Percentiles rank a stretch among this genome's conserved stretches.
phyloP scores from a whole-genome alignment of 2,113 vertebrate species.

The Hippocampus guttulatus region DNA sequence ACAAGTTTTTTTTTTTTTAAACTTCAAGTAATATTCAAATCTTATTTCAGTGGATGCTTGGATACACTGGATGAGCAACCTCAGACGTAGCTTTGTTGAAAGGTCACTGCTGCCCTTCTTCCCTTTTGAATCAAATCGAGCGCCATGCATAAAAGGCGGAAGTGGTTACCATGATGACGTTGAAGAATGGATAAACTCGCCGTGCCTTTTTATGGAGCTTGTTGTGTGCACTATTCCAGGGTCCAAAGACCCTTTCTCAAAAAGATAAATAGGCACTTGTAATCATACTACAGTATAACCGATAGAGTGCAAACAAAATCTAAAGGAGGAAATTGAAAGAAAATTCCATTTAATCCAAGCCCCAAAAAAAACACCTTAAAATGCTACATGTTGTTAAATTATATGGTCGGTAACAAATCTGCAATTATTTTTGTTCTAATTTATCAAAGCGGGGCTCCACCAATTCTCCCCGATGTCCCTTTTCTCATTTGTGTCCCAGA shows the following conservation, averaged over 20 bases:
- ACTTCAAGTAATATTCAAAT: background rate
- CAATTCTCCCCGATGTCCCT: background rate
- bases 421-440: background rate
- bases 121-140: background rate
- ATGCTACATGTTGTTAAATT: too few relatives aligned
- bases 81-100: constrained; percentile 7
- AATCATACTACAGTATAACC: too few relatives aligned
- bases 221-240: too few relatives aligned
- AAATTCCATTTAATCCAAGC: background rate
- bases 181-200: too few relatives aligned
- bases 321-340: background rate
- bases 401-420: background rate
- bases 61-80: background rate
- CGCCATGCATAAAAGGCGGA: too few relatives aligned
- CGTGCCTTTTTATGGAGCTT: too few relatives aligned
- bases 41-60: background rate
- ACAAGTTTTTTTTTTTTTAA: background rate
- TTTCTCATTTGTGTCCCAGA: background rate
- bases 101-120: constrained; percentile 17
- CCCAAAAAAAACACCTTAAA: too few relatives aligned
- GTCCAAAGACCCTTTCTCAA: too few relatives aligned
- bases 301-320: background rate
- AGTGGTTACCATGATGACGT: too few relatives aligned
- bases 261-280: too few relatives aligned
- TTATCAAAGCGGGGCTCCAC: background rate